Base-by-base conservation (phyloP, 2,797 vertebrate species). In the Hipposideros larvatus region DNA sequence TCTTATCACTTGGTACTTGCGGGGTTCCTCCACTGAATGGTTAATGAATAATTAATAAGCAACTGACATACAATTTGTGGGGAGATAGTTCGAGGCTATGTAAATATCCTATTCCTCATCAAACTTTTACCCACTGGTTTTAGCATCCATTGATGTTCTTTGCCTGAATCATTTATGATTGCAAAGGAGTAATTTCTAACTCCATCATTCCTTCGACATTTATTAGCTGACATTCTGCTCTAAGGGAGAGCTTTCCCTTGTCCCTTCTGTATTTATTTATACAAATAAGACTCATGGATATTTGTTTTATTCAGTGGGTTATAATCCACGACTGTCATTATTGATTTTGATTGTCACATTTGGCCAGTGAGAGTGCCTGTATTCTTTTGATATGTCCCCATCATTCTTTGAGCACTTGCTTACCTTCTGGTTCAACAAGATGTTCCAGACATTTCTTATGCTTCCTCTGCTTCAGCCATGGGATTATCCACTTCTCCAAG, bases 131-230 rank as follows among this genome's bases (percentile, higher is more conserved):
- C 75, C 59, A 77, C 59, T 34, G 34, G 34, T 79, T 88, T 96
- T 91, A 89, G 65, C 68, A 93, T 88, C 46, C 34, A 34, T 51
- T 34, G 79, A 70, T 93, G 3, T 87, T 93, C 90, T 94, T 77
- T 87, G 46, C 79, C 91, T 85, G 83, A 94, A 84, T 95, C 55
- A 96, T 93, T 96, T 96, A 87, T 93, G 77, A 92, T 4, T 74
- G 11, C 71, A 71, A 95, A 91, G 89, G 43, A 92, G 75, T 75
- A 22, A 93, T 90, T 80, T 95, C 84, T 90, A 59, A 90, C 28
- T 73, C 71, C 10, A 43, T 55, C 66, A 57, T 87, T 73, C 37
- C 37, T 92, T 84, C 34, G 37, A 28, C 43, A 34, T 26, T 89
- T 82, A 90, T 84, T 85, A 84, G n/a, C 13, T 77, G 18, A 77